Evolutionary conservation across 2,888 invertebrate species (phyloP), one percentile per base, ranked within the genome.

Genomic region (Leptinotarsa tumamoca): DNA sequence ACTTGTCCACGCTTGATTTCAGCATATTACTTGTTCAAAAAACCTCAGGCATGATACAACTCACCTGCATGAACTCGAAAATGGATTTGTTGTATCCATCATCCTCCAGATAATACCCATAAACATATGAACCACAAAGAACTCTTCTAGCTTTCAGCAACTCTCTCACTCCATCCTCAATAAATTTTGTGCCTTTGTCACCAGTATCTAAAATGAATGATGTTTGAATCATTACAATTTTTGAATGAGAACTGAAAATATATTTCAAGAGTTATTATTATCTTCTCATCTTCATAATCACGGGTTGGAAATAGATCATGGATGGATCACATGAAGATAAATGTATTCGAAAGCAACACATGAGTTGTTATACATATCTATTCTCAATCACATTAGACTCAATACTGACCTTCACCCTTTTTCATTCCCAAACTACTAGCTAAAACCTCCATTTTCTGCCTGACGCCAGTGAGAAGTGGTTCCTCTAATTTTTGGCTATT

Each of bases 41-140:
- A 43, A 43, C 10, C 43, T 43, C 10, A 43, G 10, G 3, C 2
- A 2, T 10, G 0, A 43, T 43, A 61, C 43, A 67, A 75, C 78
- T 76, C 85, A 92, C 92, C 91, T 92, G 93, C 91, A 93, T 92
- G 82, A 92, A 92, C 86, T 93, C 93, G 86, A 93, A 93, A 75
- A 93, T 92, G 61, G 91, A 90, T 86, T 92, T 92, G 84, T 92
- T 92, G 84, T 92, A 92, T 7, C 92, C 92, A 83, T 91, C 90
- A 80, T 92, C 92, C 84, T 92, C 91, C 68, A 93, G 86, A 84
- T 92, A 93, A 85, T 91, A 93, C 14, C 92, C 93, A 84, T 92
- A 93, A n/a, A 92, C 92, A 84, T 93, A 93, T 5, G 92, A 92
- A 63, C 92, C 93, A 84, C 92, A 92, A 4, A 93, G 86, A 21